phyloP scores from a whole-genome alignment of 1,140 invertebrate species.

The Phenacoccus solenopsis region DNA sequence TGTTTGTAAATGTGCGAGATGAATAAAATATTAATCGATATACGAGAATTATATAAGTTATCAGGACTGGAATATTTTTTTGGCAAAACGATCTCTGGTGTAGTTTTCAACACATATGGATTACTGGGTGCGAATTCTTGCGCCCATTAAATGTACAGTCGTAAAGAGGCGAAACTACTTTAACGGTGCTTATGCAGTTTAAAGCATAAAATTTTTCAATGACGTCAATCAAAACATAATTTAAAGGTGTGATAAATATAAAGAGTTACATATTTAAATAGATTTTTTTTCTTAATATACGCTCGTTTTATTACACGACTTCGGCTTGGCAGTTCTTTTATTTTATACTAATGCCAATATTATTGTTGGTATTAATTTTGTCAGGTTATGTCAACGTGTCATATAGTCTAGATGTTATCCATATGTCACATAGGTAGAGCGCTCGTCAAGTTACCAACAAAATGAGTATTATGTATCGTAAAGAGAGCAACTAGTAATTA shows the following conservation, averaged over 20 bases:
- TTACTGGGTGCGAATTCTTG: too few species aligned
- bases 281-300: background rate
- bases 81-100: too few species aligned
- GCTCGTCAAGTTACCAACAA: background rate
- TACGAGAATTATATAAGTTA: too few species aligned
- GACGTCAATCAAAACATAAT: too few species aligned
- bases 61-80: too few species aligned
- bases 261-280: background rate
- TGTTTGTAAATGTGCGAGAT: too few species aligned
- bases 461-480: background rate
- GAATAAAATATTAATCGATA: too few species aligned
- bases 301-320: background rate
- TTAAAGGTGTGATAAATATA: background rate
- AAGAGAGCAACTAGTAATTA: background rate
- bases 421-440: background rate
- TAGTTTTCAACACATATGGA: too few species aligned
- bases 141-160: too few species aligned
- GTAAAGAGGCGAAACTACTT: too few species aligned
- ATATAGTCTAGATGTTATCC: background rate
- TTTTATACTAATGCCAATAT: slow-evolving; percentile 8
- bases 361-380: slow-evolving; percentile 18
- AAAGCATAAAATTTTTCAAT: too few species aligned
- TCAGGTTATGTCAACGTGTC: slow-evolving; percentile 10
- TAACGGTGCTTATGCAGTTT: too few species aligned
- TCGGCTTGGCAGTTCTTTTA: slow-evolving; percentile 9